phyloP scores from a whole-genome alignment of 2,797 vertebrate genomes.

The Florisuga fusca region DNA sequence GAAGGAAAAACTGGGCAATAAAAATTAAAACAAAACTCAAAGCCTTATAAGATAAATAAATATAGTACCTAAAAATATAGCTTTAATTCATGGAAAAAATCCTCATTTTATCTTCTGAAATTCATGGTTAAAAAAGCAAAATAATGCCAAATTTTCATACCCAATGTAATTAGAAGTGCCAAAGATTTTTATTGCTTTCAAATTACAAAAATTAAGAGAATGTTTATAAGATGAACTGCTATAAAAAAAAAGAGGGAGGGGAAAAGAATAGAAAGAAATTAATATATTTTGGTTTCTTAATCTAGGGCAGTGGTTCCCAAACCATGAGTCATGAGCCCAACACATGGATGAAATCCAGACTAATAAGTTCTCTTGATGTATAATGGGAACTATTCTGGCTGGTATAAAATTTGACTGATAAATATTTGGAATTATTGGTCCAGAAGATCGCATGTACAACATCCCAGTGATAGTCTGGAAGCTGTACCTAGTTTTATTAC shows the following conservation, averaged over 20 bases:
- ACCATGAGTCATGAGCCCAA: rapidly evolving
- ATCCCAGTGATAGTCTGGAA: neutral
- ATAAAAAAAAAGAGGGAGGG: rapidly evolving
- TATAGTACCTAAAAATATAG: neutral
- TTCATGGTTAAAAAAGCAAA: neutral
- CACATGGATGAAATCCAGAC: neutral
- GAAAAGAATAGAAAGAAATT: neutral
- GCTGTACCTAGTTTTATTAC: neutral
- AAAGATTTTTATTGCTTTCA: neutral
- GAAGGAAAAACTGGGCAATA: neutral
- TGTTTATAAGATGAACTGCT: neutral
- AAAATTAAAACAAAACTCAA: neutral
- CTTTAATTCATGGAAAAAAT: neutral
- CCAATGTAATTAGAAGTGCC: neutral
- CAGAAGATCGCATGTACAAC: neutral
- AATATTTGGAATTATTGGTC: neutral
- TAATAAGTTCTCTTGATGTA: neutral
- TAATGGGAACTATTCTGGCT: neutral
- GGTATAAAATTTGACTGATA: neutral
- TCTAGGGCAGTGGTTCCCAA: neutral
- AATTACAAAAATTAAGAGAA: neutral
- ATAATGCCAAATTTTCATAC: neutral
- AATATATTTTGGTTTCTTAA: neutral
- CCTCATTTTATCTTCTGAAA: neutral
- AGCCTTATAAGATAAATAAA: neutral